Base-by-base conservation (phyloP, 2,797 vertebrate species). In the Hippoglossus hippoglossus region DNA sequence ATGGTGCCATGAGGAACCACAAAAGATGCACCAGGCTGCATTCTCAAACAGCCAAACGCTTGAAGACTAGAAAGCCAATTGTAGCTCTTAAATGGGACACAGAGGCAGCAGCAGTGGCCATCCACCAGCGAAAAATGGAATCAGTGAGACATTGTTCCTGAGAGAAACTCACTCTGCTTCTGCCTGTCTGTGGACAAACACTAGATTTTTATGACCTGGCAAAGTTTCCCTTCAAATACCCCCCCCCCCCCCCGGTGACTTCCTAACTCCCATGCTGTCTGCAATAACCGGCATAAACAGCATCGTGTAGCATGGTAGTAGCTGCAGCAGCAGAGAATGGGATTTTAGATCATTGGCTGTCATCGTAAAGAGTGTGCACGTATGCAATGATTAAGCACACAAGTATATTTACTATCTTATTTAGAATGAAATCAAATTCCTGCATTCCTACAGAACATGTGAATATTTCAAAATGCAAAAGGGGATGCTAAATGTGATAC, bases 191-290 rank as follows among this genome's bases (percentile, higher is more conserved):
- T 77, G 80, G 83, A 86, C 81, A 85, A 79, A 83, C 80, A 77
- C 75, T 70, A 65, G 74, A 83, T 85, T 85, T 46, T 86, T 84
- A 89, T 80, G 79, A 83, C 82, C 74, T 79, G 83, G 82, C 83
- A 82, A 81, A 85, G 75, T 73, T 79, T 83, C 31, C 31, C 80
- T 79, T 53, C 71, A 87, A 84, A 86, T 67, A 74, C 62, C 41
- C 76, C 16, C 81, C n/a, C n/a, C 80, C 80, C 80, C 87, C 80
- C 80, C 87, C 68, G 76, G 79, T 89, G 85, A 77, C 79, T 89
- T 73, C 75, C 82, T 84, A 69, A 84, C 66, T 80, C 71, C 63
- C 80, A 65, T 67, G 74, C 71, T 81, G 73, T 83, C 75, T 63
- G 80, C 78, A 83, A 71, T 86, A 86, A 87, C 81, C 54, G 65